These are phyloP conservation scores for Chirona hameri DNA, from an alignment of 2,888 invertebrate species.

Conservation along the genomic window DNA sequence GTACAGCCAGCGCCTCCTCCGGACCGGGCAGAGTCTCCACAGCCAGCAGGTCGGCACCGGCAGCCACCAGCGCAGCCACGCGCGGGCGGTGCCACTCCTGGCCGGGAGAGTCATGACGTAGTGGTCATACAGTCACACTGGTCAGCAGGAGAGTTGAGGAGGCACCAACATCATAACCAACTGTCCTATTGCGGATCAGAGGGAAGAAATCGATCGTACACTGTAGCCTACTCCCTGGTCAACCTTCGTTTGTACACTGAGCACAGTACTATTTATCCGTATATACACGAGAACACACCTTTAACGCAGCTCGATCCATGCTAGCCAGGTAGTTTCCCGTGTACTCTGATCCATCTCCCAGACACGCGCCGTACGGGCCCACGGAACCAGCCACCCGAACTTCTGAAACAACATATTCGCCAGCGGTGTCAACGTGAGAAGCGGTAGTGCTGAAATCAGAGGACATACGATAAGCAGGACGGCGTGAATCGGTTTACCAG, in stretches of 20 bases:
- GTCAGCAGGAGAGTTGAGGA: too few species aligned
- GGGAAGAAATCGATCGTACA: too few species aligned
- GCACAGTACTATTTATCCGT: too few species aligned
- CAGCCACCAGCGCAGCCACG: constrained; percentile 70
- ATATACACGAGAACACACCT: neutral
- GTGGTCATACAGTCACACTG: too few species aligned
- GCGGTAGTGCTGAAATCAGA: too few species aligned
- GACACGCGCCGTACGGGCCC: constrained; percentile 86
- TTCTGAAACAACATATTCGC: neutral
- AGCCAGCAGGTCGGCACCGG: constrained; percentile 78
- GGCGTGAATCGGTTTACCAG: too few species aligned
- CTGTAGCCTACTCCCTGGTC: too few species aligned
- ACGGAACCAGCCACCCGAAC: constrained; percentile 75
- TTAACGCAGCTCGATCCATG: neutral
- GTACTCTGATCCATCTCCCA: constrained; percentile 90
- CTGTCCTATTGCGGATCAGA: too few species aligned
- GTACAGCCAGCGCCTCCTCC: constrained; percentile 75
- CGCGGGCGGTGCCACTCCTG: constrained; percentile 80
- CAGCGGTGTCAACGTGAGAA: too few species aligned
- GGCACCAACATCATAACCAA: too few species aligned
- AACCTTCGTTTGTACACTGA: too few species aligned
- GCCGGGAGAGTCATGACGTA: constrained; percentile 51
- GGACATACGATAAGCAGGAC: too few species aligned
- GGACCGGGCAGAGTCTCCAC: constrained; percentile 89
- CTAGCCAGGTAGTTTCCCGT: constrained; percentile 60